Evolutionary conservation across 1,140 invertebrate species (phyloP), one percentile per base, ranked within the genome.

Genomic region (Drosophila pseudoobscura): DNA sequence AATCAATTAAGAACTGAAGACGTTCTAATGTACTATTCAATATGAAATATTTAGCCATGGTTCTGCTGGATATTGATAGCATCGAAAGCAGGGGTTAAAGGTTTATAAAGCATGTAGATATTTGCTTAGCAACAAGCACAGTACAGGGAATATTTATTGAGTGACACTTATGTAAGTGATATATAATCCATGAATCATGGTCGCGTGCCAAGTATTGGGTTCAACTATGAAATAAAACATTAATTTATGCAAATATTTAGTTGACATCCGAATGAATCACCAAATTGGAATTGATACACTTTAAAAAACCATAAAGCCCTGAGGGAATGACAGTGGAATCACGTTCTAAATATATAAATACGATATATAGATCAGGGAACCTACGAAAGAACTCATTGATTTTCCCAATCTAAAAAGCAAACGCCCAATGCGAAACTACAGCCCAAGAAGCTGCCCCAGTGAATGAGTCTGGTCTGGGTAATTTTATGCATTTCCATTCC

Each of bases 401-500:
- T 70, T 70, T 70, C 52, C 66, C 66, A 41, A 43, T 20, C 35
- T 17, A 4, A 41, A 52, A 35, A 55, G 17, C 43, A 26, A 70
- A 70, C 66, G 64, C 64, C 66, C 66, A 39, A 57, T 69, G 43
- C 63, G 17, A 44, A 6, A 39, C 5, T 45, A 11, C 2, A 49
- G 15, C 24, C 47, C 43, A 49, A 35, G 15, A 29, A 44, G 11
- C 5, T 13, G 20, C 31, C 11, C 13, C 26, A 22, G n/a, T 8
- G 11, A 3, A 13, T 26, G n/a, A 31, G 17, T n/a, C 50, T 59
- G 3, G 8, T 31, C 59, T 79, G 76, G 76, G 76, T 79, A 75
- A 62, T 78, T 78, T 66, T 69, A 79, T 79, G 76, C 63, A 78
- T 79, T 56, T 5, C 62, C 56, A 68, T 17, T 17, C 69, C 56